Evolutionary conservation across 1,140 invertebrate genomes (phyloP), one percentile per base, ranked within the genome.

Genomic region (Drosophila insularis): DNA sequence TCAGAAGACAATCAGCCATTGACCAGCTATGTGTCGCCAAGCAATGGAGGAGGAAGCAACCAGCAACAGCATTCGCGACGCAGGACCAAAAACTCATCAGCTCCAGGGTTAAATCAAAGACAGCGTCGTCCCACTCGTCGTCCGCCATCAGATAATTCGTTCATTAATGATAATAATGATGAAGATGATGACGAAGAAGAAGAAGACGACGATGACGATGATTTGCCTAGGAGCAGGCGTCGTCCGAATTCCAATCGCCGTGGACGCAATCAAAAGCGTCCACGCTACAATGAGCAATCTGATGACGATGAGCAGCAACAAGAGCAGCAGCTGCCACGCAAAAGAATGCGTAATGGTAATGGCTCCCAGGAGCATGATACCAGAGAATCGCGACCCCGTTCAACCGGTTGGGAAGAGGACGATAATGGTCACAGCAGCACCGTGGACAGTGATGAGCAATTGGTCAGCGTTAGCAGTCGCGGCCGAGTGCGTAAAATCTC

Each of bases 401-500:
- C 53, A 13, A 43, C 32, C 2, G 37, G 59, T 21, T 50, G 43
- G 43, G 10, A 31, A 37, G 6, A 55, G 10, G 10, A 53, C 39
- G 0, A 11, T 11, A 0, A 59, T 39, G 74, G 65, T 61, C 80
- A 80, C 23, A 86, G 68, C 63, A 86, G 84, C 39, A 90, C 81
- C 1, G 89, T 58, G 39, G 84, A 92, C 58, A 91, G 91, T 14
- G 92, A 93, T 21, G 92, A 90, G 31, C 92, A 92, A 80, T 81
- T 94, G 81, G 93, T 95, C 77, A 93, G 94, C 92, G 93, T 96
- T 37, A 98, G 97, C 91, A 97, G 96, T 81, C 93, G 97, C 35
- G 97, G 97, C 5, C 93, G 97, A 39, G 94, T 98, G 40, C 94
- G 97, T 27, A 96, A 96, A 92, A 94, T 97, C 62, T 97, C 96